phyloP scores from a whole-genome alignment of 2,113 vertebrate genomes.

The Isichthys henryi region DNA sequence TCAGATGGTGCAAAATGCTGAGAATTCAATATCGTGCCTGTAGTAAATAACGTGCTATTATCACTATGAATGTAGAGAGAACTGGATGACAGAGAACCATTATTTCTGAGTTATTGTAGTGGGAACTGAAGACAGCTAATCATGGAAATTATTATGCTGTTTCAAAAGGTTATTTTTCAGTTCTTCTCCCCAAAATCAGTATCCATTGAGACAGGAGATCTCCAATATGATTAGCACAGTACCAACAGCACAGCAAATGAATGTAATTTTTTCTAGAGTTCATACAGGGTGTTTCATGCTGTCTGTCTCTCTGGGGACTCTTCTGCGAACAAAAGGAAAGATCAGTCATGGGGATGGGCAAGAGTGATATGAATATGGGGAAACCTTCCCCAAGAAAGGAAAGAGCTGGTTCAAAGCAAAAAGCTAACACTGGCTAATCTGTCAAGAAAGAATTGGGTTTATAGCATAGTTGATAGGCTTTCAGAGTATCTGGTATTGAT shows the following conservation, averaged over 20 bases:
- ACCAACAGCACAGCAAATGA: neutral
- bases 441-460: neutral
- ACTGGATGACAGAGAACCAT: neutral
- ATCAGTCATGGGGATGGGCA: neutral
- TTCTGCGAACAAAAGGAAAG: neutral
- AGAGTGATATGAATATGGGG: neutral
- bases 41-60: slow-evolving; percentile 6
- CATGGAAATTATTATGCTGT: neutral
- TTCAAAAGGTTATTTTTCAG: slow-evolving; percentile 4
- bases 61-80: neutral
- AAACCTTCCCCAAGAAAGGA: neutral
- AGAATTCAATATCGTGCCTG: slow-evolving; percentile 5
- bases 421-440: neutral
- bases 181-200: neutral
- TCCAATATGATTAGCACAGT: neutral
- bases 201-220: neutral
- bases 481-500: neutral
- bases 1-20: neutral
- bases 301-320: neutral
- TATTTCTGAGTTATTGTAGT: neutral
- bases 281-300: neutral
- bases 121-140: neutral
- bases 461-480: neutral
- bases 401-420: neutral
- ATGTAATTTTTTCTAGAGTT: neutral